These are phyloP conservation scores for Chromobotia macracanthus DNA, from an alignment of 2,797 vertebrate species.

Conservation along the genomic window DNA sequence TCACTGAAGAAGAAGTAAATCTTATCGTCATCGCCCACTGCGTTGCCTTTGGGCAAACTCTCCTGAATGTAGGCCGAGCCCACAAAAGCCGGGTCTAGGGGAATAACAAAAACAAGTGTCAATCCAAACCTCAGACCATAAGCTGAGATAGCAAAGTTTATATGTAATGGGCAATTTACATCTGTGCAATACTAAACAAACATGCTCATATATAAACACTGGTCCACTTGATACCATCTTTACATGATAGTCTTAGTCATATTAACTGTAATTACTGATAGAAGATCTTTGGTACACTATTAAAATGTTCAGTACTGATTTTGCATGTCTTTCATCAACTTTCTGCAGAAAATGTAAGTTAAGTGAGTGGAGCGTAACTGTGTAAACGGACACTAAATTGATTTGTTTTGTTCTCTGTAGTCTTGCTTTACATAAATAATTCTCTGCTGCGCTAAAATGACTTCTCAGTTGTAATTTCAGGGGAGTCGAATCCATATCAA, in stretches of 20 bases:
- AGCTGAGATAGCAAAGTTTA: background rate
- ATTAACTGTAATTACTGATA: background rate
- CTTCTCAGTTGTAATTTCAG: too few species aligned
- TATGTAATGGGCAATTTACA: background rate
- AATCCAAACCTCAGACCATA: slow-evolving; percentile 38
- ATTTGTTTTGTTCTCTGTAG: slow-evolving; percentile 30
- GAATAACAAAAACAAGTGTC: slow-evolving; percentile 52
- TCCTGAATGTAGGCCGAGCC: slow-evolving; percentile 92
- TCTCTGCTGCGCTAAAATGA: background rate
- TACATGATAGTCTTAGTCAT: background rate
- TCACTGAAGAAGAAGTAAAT: slow-evolving; percentile 99
- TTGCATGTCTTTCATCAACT: slow-evolving; percentile 15
- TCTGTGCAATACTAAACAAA: background rate
- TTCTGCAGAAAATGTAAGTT: background rate
- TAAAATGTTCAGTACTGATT: slow-evolving; percentile 9
- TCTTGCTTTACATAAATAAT: slow-evolving; percentile 16
- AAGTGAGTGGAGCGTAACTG: slow-evolving; percentile 9
- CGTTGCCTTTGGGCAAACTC: slow-evolving; percentile 83
- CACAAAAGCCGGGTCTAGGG: slow-evolving; percentile 91
- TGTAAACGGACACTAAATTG: slow-evolving; percentile 24
- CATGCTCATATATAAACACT: background rate
- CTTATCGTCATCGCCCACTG: slow-evolving; percentile 88
- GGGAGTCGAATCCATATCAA: slow-evolving; percentile 9
- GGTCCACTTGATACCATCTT: background rate
- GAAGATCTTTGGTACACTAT: slow-evolving; percentile 12